Conservation (phyloP, 1,140 invertebrate species). For the Zaprionus nigranus region DNA sequence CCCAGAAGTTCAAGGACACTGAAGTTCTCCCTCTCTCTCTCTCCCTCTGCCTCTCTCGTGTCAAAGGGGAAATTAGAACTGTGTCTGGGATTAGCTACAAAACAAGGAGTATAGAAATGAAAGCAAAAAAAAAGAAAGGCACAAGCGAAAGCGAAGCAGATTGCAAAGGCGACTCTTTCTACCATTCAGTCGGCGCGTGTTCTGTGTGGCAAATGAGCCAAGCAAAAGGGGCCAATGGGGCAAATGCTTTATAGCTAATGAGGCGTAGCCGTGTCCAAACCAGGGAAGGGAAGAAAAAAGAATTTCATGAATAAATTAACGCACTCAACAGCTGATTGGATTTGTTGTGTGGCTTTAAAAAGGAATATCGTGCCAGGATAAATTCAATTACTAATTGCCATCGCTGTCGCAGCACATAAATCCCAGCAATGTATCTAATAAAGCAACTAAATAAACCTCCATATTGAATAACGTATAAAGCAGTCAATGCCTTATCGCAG, state of each 20-base stretch:
- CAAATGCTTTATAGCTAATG: conserved; percentile 33
- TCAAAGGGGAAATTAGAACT: conserved; percentile 69
- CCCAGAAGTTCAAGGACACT: conserved; percentile 64
- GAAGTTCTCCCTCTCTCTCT: conserved; percentile 22
- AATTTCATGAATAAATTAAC: conserved; percentile 79
- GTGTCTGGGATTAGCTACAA: conserved; percentile 54
- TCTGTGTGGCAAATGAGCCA: conserved; percentile 59
- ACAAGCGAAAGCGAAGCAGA: conserved; percentile 40
- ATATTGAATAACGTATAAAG: background rate
- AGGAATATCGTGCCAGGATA: conserved; percentile 19
- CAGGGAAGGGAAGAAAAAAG: background rate
- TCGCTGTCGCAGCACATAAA: conserved; percentile 2
- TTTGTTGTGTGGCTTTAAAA: conserved; percentile 55
- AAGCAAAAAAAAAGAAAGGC: background rate
- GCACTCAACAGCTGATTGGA: conserved; percentile 73
- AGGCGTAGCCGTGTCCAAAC: conserved; percentile 12
- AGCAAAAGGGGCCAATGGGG: conserved; percentile 25
- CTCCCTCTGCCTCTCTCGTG: conserved; percentile 41
- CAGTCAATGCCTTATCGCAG: background rate
- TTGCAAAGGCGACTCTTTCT: conserved; percentile 45
- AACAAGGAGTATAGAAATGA: conserved; percentile 25
- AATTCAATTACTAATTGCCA: conserved; percentile 72
- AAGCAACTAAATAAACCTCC: background rate
- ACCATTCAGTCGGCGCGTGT: conserved; percentile 60
- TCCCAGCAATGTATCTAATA: background rate